Base-by-base conservation (phyloP, 2,113 vertebrate species). In the Megatriorchis doriae region DNA sequence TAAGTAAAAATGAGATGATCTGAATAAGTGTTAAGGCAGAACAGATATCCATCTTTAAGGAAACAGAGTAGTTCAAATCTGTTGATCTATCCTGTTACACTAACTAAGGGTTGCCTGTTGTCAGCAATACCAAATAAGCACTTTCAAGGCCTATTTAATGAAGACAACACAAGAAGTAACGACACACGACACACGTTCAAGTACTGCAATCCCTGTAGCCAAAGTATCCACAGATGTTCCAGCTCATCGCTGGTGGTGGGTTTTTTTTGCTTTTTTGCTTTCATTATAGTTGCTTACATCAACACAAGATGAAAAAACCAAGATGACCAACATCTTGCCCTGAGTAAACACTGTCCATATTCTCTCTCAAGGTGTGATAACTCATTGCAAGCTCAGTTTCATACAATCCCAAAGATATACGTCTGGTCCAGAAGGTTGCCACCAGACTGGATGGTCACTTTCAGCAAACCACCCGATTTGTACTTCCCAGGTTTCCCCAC, bases 341-440 rank as follows among this genome's bases (percentile, higher is more conserved):
- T 8, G 38, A 29, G 21, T 48, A 32, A 50, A 36, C 9, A 16
- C 34, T 29, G 20, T 10, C 73, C 5, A 0, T 31, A 16, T 26
- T 26, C 43, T 26, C 32, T 67, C 48, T 42, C 61, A 2, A 18
- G 42, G 32, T 15, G 27, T 31, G 42, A 63, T 1, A 34, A 56
- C 12, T 58, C 38, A 65, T 2, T 18, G 34, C 5, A 4, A 38
- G 47, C 59, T 52, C 61, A 3, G 22, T 22, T 55, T 52, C 40
- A 47, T 22, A 9, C 31, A 53, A n/a, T 1, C 22, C 26, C 80
- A 26, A 5, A 68, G 59, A 45, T 22, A 11, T 1, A 38, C 0
- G 3, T 40, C 50, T 59, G 68, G 4, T 32, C 42, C 58, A 61
- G 78, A 36, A 62, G 65, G 17, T 6, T 58, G 13, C 42, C 36